These are phyloP conservation scores for Myotis yumanensis DNA, from an alignment of 2,113 vertebrate genomes.

Conservation along the genomic window DNA sequence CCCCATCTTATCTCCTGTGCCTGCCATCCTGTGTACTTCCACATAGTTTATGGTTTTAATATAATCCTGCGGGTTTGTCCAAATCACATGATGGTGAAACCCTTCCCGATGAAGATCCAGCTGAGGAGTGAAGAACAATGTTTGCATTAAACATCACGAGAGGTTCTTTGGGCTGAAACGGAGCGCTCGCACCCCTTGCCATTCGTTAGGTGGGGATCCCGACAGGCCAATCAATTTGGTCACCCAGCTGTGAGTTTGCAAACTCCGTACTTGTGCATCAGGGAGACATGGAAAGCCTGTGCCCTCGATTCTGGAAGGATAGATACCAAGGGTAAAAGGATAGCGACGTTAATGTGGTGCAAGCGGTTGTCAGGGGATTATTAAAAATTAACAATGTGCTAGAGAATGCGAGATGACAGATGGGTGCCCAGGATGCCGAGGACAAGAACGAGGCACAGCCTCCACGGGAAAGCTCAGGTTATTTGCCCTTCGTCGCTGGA, in stretches of 20 bases:
- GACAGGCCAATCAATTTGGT: constrained; percentile 62
- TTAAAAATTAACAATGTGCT: constrained; percentile 68
- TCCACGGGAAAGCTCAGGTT: constrained; percentile 54
- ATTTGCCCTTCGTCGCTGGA: constrained; percentile 46
- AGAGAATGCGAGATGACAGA: constrained; percentile 56
- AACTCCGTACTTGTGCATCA: background rate
- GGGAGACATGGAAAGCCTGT: constrained; percentile 67
- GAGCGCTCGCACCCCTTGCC: background rate
- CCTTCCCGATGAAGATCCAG: constrained; percentile 59
- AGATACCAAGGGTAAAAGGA: background rate
- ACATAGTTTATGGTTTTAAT: constrained; percentile 80
- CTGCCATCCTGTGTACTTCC: constrained; percentile 41
- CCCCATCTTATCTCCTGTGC: constrained; percentile 53
- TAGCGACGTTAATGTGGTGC: background rate
- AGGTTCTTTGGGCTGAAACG: constrained; percentile 54
- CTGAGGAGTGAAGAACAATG: constrained; percentile 61
- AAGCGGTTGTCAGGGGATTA: constrained; percentile 60
- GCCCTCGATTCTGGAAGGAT: constrained; percentile 62
- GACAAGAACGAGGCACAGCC: constrained; percentile 60
- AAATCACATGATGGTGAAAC: constrained; percentile 70
- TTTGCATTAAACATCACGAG: constrained; percentile 40
- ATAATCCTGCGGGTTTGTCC: constrained; percentile 53
- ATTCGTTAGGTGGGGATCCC: constrained; percentile 51
- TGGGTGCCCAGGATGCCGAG: constrained; percentile 38
- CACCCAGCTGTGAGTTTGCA: constrained; percentile 58